phyloP scores from a whole-genome alignment of 2,797 vertebrate species.

The Champsocephalus esox region DNA sequence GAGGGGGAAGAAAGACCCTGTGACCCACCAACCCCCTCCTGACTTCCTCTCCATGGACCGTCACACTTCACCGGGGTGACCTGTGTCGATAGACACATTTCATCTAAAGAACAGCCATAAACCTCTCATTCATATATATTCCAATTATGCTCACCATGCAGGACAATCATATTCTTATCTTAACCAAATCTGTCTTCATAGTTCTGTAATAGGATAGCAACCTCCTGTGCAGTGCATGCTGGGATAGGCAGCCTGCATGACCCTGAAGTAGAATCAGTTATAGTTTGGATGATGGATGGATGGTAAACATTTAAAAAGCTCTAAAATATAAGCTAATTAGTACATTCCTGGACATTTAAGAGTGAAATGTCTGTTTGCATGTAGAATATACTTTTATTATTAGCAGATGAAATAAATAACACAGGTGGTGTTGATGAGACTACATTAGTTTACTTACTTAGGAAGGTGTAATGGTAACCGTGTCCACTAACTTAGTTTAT shows the following conservation, averaged over 20 bases:
- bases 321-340: neutral
- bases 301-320: neutral
- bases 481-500: neutral
- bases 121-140: neutral
- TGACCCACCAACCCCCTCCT: slow-evolving; percentile 53
- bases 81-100: slow-evolving; percentile 30
- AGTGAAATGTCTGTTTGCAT: neutral
- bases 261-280: neutral
- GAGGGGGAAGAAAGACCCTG: slow-evolving; percentile 37
- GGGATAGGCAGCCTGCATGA: slow-evolving; percentile 3
- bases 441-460: neutral
- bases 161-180: neutral
- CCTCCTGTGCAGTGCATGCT: neutral
- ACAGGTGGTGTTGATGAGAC: too few relatives aligned
- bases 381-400: neutral
- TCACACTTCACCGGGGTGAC: slow-evolving; percentile 53
- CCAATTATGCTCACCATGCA: neutral
- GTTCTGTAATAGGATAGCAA: neutral
- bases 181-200: slow-evolving; percentile 13
- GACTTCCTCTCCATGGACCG: slow-evolving; percentile 39
- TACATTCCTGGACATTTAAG: neutral
- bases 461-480: neutral
- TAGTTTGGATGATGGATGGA: neutral
- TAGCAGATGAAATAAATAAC: too few relatives aligned
- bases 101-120: slow-evolving; percentile 33